Evolutionary conservation across 37 sponge, comb jelly and placozoan species (phyloP).

Genomic region (Ianthella basta): DNA sequence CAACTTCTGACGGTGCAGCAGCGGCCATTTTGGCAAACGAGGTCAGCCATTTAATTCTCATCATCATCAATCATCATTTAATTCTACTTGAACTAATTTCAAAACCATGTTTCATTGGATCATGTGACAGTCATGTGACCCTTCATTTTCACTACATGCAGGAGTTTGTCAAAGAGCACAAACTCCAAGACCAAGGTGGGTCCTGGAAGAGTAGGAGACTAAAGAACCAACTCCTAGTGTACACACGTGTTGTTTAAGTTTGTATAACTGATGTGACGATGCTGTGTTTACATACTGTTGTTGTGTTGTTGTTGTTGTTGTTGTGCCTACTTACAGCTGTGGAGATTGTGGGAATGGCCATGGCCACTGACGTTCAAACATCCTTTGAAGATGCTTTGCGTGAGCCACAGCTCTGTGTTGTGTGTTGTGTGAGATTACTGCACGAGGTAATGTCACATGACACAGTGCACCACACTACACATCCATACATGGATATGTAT

Average conservation of each 20-base stretch:
- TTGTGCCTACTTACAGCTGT: slow-evolving; percentile 38
- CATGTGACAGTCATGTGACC: no score
- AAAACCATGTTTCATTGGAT: no score
- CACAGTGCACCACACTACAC: no score
- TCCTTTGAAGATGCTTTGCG: slow-evolving; percentile 61
- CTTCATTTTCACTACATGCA: neutral
- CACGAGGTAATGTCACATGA: no score
- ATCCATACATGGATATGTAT: no score
- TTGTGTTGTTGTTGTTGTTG: neutral
- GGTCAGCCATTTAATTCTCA: slow-evolving; percentile 11
- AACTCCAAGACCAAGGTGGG: slow-evolving; percentile 57
- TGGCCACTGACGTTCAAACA: slow-evolving; percentile 65
- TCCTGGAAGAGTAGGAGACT: neutral
- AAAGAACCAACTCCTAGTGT: no score
- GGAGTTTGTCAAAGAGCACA: slow-evolving; percentile 57
- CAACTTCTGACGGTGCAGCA: slow-evolving; percentile 77
- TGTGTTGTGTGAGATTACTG: no score
- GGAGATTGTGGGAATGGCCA: slow-evolving; percentile 69
- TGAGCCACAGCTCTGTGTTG: slow-evolving; percentile 13
- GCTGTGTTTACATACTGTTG: neutral
- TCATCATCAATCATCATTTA: no score
- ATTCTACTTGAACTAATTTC: no score
- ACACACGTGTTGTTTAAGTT: neutral
- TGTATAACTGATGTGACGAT: neutral
- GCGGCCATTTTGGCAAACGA: slow-evolving; percentile 71